phyloP scores from a whole-genome alignment of 1,140 invertebrate species.

The Dinoponera quadriceps region DNA sequence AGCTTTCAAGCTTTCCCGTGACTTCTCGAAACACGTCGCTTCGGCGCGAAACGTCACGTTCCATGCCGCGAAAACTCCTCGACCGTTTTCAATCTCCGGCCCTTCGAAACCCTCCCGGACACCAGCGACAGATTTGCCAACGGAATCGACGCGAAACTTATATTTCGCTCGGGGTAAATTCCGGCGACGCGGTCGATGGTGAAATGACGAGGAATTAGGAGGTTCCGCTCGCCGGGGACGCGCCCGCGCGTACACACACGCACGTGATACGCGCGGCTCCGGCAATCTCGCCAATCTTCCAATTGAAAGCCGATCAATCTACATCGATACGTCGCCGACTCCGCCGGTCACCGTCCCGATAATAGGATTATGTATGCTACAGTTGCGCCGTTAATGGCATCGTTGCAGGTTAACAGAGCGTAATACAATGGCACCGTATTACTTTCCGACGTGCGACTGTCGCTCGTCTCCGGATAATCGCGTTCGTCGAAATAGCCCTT shows the following conservation, averaged over 20 bases:
- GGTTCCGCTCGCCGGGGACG: background rate
- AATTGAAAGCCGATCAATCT: constrained; percentile 12
- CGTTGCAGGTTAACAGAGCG: constrained; percentile 22
- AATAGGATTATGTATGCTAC: constrained; percentile 55
- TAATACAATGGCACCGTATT: constrained; percentile 26
- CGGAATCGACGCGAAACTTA: no score
- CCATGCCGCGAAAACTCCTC: no score
- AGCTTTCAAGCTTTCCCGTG: no score
- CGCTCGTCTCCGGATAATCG: background rate
- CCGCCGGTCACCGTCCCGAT: constrained; percentile 7
- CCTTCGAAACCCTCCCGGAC: no score
- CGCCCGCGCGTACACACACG: no score
- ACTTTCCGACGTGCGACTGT: constrained; percentile 6
- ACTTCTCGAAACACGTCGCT: no score
- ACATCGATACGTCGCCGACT: constrained; percentile 14
- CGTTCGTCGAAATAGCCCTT: background rate
- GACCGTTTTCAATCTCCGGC: no score
- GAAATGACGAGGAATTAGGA: no score
- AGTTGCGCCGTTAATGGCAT: constrained; percentile 19
- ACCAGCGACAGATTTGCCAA: no score
- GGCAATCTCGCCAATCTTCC: background rate
- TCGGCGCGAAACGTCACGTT: no score
- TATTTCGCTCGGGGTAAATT: no score
- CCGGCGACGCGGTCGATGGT: no score
- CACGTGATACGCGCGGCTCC: background rate